Conservation (phyloP, 1,140 invertebrate genomes). For the Drosophila seguyi region DNA sequence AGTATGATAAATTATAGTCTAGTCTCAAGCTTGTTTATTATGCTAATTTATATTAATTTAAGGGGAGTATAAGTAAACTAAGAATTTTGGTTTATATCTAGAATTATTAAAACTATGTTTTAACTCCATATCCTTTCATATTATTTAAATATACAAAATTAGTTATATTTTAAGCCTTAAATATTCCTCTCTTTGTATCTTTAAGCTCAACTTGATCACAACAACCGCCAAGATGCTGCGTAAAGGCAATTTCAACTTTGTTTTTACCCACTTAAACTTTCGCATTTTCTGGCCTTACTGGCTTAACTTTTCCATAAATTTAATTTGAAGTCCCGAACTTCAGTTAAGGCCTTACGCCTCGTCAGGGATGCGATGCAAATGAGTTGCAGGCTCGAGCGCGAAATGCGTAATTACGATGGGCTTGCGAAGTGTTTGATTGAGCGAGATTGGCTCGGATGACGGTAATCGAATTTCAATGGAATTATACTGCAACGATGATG, state of each 20-base stretch:
- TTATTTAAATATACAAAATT: background rate
- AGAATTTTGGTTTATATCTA: background rate
- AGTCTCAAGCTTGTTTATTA: background rate
- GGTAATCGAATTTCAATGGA: constrained; percentile 67
- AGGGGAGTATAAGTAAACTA: too few relatives aligned
- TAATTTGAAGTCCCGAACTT: constrained; percentile 22
- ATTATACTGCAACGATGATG: constrained; percentile 48
- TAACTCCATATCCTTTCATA: background rate
- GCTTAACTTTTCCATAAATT: constrained; percentile 17
- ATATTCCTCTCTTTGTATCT: background rate
- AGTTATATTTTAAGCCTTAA: background rate
- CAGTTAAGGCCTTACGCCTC: background rate
- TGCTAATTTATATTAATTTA: background rate
- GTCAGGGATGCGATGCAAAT: constrained; percentile 20
- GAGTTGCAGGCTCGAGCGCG: constrained; percentile 11
- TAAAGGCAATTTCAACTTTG: constrained; percentile 17
- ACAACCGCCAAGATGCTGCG: background rate
- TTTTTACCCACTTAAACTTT: constrained; percentile 27
- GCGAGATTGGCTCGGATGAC: constrained; percentile 55
- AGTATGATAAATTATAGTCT: background rate
- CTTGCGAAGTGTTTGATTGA: constrained; percentile 71
- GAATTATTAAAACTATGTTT: too few relatives aligned
- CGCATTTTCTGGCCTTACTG: background rate
- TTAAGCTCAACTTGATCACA: background rate
- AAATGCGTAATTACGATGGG: constrained; percentile 52